Percentiles rank a stretch among this genome's conserved stretches.
These are phyloP conservation scores for Microctenopoma stevenorrisi DNA, from an alignment of 2,797 vertebrate species.

Conservation along the genomic window DNA sequence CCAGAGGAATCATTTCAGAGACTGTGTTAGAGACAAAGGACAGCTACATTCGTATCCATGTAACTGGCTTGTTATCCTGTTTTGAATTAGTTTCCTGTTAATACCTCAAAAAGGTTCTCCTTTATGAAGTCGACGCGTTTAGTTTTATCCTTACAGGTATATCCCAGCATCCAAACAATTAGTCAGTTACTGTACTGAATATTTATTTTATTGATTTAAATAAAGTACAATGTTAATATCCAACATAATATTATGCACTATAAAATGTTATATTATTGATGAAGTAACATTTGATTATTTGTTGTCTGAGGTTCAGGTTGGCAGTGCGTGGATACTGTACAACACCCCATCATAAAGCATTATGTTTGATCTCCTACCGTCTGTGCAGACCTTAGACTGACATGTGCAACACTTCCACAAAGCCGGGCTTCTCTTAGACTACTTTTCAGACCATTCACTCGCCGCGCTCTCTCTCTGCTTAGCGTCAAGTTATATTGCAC, in stretches of 20 bases:
- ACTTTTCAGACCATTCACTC: not conserved
- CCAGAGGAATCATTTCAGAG: not conserved
- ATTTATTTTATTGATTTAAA: constrained; percentile 5
- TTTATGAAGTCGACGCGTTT: constrained; percentile 4
- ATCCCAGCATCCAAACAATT: constrained; percentile 8
- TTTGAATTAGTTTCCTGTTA: constrained; percentile 2
- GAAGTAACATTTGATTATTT: constrained; percentile 7
- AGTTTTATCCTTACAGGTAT: constrained; percentile 1
- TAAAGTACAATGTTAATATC: not conserved
- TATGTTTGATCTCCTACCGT: not conserved
- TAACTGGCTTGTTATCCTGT: not conserved
- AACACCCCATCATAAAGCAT: not conserved
- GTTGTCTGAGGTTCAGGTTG: not conserved
- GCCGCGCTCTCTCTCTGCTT: not conserved
- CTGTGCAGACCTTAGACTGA: not conserved
- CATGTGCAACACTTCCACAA: not conserved
- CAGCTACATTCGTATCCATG: not conserved
- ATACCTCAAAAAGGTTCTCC: constrained; percentile 29
- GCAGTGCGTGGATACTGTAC: not conserved
- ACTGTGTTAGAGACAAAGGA: not conserved
- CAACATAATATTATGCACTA: not conserved
- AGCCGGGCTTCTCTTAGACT: not conserved
- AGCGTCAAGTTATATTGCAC: constrained; percentile 6
- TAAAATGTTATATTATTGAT: constrained; percentile 16
- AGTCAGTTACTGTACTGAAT: constrained; percentile 4